These are phyloP conservation scores for Tapirus indicus DNA, from an alignment of 2,797 vertebrate genomes.

Conservation along the genomic window DNA sequence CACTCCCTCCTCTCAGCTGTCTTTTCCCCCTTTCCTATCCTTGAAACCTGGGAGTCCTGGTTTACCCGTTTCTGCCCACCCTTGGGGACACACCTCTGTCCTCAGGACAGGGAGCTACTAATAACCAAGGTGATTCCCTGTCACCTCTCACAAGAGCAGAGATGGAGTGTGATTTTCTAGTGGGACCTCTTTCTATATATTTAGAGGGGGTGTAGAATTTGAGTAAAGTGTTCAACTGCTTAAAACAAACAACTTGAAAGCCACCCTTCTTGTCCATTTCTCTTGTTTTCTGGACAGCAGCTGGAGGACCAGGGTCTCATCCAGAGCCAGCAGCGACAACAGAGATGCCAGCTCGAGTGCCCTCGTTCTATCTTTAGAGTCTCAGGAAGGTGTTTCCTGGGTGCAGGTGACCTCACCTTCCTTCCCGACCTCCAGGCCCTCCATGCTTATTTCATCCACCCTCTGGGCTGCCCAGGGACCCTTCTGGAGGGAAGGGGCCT, in stretches of 20 bases:
- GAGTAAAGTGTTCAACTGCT: background rate
- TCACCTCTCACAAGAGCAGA: background rate
- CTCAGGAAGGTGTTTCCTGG: background rate
- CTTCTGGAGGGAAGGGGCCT: too few species aligned
- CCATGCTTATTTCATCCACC: slow-evolving; percentile 82
- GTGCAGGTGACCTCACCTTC: background rate
- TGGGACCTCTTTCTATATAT: background rate
- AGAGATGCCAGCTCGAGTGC: rapidly evolving
- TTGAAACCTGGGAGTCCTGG: too few species aligned
- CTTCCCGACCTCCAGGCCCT: slow-evolving; percentile 52
- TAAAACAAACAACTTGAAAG: background rate
- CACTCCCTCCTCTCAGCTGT: background rate
- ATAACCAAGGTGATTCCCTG: too few species aligned
- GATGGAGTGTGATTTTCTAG: too few species aligned
- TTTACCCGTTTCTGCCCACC: background rate
- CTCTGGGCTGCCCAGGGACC: background rate
- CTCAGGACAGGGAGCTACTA: background rate
- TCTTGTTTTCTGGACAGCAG: background rate
- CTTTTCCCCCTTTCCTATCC: background rate
- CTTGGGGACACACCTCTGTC: background rate
- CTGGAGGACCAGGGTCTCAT: background rate
- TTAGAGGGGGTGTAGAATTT: background rate
- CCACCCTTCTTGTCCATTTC: background rate
- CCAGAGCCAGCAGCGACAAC: background rate
- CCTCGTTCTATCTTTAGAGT: background rate